A percentile compares a stretch with the other conserved stretches of the same genome.
Conservation (phyloP, 2,113 vertebrate species). For the Pseudorasbora parva region DNA sequence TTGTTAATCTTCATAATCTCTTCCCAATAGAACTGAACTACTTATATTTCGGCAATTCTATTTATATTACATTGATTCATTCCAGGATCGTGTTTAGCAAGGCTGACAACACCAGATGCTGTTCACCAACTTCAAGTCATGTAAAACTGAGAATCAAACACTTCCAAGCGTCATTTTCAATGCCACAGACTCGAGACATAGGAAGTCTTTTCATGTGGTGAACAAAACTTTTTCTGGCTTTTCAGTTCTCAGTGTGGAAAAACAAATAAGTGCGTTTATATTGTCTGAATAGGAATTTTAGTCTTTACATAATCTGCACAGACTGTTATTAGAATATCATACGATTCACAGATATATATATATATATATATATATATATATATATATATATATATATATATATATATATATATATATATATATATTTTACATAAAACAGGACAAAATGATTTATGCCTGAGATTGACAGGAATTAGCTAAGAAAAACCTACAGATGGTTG, state of each 20-base stretch:
- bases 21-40: not conserved
- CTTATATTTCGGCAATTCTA: not conserved
- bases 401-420: no score
- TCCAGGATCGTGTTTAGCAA: not conserved
- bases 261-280: not conserved
- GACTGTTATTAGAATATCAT: not conserved
- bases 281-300: conserved; percentile 4
- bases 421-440: not conserved
- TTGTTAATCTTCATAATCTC: not conserved
- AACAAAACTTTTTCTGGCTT: conserved; percentile 51
- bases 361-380: no score
- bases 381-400: no score
- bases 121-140: conserved; percentile 31
- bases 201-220: conserved; percentile 41
- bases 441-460: not conserved
- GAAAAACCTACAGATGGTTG: not conserved
- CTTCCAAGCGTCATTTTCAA: conserved; percentile 26
- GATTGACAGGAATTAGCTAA: not conserved
- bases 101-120: not conserved
- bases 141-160: conserved; percentile 33
- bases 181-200: conserved; percentile 37
- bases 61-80: conserved; percentile 4
- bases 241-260: conserved; percentile 29
- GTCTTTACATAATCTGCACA: conserved; percentile 12
- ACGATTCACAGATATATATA: not conserved